A percentile compares a stretch with the other conserved stretches of the same genome.
phyloP scores from a whole-genome alignment of 2,113 vertebrate genomes.

The Nettapus auritus region DNA sequence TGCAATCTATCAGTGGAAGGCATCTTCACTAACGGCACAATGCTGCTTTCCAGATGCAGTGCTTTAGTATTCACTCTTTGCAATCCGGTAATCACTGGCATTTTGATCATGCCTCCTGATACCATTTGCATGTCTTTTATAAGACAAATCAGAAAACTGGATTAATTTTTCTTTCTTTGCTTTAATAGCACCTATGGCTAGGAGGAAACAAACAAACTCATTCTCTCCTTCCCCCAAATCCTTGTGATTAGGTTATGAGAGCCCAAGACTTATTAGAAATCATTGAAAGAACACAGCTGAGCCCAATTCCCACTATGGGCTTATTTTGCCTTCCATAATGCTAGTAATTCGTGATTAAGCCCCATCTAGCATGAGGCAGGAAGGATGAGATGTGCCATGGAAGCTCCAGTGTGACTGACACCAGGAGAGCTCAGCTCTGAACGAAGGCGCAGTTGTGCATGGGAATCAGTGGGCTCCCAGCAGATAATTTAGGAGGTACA shows the following conservation, averaged over 20 bases:
- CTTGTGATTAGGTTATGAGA: slow-evolving; percentile 33
- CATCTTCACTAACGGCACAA: background rate
- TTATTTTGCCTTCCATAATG: background rate
- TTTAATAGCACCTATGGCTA: slow-evolving; percentile 47
- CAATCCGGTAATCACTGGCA: background rate
- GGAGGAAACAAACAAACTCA: slow-evolving; percentile 30
- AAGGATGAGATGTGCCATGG: background rate
- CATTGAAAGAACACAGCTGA: slow-evolving; percentile 58
- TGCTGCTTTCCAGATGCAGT: background rate
- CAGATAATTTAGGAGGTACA: background rate
- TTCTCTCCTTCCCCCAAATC: slow-evolving; percentile 44
- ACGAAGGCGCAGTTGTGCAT: fast-evolving
- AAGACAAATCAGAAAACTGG: slow-evolving; percentile 41
- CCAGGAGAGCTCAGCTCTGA: background rate
- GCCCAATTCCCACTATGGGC: background rate
- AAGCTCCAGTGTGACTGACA: background rate
- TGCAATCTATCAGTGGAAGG: background rate
- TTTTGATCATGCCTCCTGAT: background rate
- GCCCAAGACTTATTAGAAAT: slow-evolving; percentile 28
- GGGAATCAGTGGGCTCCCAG: background rate
- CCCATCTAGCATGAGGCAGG: background rate
- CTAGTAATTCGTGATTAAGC: slow-evolving; percentile 1
- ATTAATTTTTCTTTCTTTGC: slow-evolving; percentile 34
- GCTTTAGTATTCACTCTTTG: background rate
- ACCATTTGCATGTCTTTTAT: slow-evolving; percentile 40